phyloP scores from a whole-genome alignment of 2,797 vertebrate species.

The Gymnothorax reevesii region DNA sequence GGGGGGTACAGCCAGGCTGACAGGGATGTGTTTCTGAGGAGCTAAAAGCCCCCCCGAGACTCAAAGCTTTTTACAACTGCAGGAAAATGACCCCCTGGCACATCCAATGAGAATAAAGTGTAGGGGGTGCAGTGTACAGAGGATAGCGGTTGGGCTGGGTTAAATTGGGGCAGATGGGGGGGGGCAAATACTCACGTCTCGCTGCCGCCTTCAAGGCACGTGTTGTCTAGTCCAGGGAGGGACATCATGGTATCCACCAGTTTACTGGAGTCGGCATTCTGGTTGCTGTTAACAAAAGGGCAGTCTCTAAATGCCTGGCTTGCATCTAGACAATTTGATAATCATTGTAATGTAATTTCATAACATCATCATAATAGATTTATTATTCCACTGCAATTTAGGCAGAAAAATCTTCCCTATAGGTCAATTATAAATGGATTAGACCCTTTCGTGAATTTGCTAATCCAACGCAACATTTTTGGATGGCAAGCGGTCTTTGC shows the following conservation, averaged over 20 bases:
- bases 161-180: not conserved
- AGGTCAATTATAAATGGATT: not conserved
- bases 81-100: not conserved
- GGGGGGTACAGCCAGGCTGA: constrained; percentile 36
- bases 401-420: too few relatives aligned
- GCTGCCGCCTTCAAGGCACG: constrained; percentile 71
- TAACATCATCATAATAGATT: not conserved
- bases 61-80: constrained; percentile 19
- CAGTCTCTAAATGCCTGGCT: not conserved
- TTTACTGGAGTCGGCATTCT: constrained; percentile 70
- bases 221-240: constrained; percentile 86
- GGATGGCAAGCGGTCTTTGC: not conserved
- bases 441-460: not conserved
- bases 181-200: constrained; percentile 63
- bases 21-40: constrained; percentile 9
- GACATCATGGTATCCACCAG: constrained; percentile 81
- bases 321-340: not conserved
- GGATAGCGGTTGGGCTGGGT: too few relatives aligned
- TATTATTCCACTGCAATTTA: not conserved
- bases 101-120: not conserved
- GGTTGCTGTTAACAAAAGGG: constrained; percentile 71
- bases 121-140: not conserved
- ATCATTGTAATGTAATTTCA: not conserved
- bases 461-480: not conserved
- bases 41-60: constrained; percentile 22